Conservation (phyloP, 2,113 vertebrate species). For the Lichenostomus cassidix region DNA sequence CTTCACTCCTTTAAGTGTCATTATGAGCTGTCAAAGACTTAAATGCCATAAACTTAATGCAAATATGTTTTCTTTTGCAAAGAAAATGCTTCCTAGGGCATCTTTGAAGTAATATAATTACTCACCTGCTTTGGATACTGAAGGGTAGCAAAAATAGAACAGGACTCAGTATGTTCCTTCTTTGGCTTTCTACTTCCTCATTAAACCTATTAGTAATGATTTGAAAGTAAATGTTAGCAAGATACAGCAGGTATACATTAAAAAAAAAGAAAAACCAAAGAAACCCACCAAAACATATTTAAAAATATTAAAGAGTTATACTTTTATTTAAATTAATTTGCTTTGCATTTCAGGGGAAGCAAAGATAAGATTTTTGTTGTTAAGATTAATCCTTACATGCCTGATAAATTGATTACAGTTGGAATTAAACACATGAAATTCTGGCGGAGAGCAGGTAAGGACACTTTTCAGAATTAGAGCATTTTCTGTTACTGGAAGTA, state of each 20-base stretch:
- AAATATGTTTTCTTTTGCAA: background rate
- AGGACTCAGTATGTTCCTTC: background rate
- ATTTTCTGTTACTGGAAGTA: background rate
- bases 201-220: background rate
- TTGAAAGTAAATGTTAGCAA: background rate
- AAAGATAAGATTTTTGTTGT: conserved; percentile 99
- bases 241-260: background rate
- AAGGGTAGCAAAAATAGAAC: background rate
- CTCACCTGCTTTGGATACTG: background rate
- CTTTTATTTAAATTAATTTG: background rate
- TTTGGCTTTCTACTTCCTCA: background rate
- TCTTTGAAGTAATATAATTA: background rate
- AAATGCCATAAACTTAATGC: background rate
- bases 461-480: background rate
- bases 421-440: conserved; percentile 98
- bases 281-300: background rate
- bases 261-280: background rate
- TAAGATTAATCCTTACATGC: conserved; percentile 94
- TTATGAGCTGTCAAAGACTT: background rate
- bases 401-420: conserved; percentile 96
- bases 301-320: background rate
- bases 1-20: background rate
- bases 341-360: conserved; percentile 87
- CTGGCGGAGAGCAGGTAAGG: conserved; percentile 95
- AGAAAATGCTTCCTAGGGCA: background rate